Percentiles rank a stretch among this genome's conserved stretches.
Evolutionary conservation across 2,113 vertebrate species (phyloP).

Genomic region (Crocuta crocuta): DNA sequence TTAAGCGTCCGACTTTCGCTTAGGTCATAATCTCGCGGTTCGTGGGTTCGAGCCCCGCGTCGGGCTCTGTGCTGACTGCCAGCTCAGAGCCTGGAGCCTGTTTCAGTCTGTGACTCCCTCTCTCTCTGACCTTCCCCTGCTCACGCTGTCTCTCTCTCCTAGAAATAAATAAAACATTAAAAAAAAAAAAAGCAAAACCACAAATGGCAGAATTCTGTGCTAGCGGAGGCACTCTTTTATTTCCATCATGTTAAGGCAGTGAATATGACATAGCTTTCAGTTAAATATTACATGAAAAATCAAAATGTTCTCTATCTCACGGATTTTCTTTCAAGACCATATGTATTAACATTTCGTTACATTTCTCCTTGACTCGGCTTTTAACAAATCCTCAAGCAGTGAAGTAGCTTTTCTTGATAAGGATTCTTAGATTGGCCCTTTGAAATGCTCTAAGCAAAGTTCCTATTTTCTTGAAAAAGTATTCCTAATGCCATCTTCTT

Average conservation of each 20-base stretch:
- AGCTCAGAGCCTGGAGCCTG: too few relatives aligned
- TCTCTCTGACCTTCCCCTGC: too few relatives aligned
- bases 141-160: too few relatives aligned
- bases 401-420: background rate
- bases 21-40: too few relatives aligned
- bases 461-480: background rate
- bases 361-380: slow-evolving; percentile 12
- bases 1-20: too few relatives aligned
- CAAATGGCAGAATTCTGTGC: background rate
- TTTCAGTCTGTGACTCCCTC: too few relatives aligned
- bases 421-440: background rate
- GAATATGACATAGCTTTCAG: background rate
- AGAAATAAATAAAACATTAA: too few relatives aligned
- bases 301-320: background rate
- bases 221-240: background rate
- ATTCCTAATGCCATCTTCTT: background rate
- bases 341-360: background rate
- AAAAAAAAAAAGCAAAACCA: background rate
- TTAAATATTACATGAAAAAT: slow-evolving; percentile 61
- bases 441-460: slow-evolving; percentile 31
- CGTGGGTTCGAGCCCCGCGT: too few relatives aligned
- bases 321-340: slow-evolving; percentile 35
- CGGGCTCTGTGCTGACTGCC: too few relatives aligned
- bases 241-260: background rate
- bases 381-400: background rate